Evolutionary conservation across 2,113 vertebrate genomes (phyloP).

Genomic region (Cyanocitta stelleri): DNA sequence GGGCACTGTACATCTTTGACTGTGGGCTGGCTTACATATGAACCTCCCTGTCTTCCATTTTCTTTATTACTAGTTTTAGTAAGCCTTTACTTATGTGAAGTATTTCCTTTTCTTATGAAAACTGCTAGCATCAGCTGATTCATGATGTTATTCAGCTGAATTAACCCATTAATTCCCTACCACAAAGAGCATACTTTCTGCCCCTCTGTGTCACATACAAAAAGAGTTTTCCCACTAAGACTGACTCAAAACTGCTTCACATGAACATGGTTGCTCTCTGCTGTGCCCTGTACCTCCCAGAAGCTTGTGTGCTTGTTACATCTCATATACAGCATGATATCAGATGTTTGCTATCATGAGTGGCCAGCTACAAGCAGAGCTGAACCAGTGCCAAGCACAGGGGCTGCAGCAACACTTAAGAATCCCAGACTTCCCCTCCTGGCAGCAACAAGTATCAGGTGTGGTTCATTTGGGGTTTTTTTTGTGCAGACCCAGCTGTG

Average conservation of each 20-base stretch:
- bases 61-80: background rate
- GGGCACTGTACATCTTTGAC: background rate
- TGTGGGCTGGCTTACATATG: background rate
- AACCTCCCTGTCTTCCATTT: background rate
- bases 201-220: too few relatives aligned
- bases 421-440: background rate
- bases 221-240: background rate
- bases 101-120: background rate
- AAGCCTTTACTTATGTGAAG: background rate
- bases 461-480: background rate
- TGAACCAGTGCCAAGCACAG: background rate
- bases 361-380: background rate
- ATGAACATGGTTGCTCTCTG: accelerated
- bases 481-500: background rate
- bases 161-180: background rate
- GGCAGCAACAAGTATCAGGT: background rate
- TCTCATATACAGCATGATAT: background rate
- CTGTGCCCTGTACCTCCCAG: background rate
- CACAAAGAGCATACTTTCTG: accelerated
- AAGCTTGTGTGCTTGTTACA: background rate
- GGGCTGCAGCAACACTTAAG: background rate
- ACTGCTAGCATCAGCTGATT: background rate
- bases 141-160: background rate
- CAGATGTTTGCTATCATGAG: background rate
- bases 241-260: background rate